phyloP scores from a whole-genome alignment of 2,113 vertebrate species.

The Elephas maximus region DNA sequence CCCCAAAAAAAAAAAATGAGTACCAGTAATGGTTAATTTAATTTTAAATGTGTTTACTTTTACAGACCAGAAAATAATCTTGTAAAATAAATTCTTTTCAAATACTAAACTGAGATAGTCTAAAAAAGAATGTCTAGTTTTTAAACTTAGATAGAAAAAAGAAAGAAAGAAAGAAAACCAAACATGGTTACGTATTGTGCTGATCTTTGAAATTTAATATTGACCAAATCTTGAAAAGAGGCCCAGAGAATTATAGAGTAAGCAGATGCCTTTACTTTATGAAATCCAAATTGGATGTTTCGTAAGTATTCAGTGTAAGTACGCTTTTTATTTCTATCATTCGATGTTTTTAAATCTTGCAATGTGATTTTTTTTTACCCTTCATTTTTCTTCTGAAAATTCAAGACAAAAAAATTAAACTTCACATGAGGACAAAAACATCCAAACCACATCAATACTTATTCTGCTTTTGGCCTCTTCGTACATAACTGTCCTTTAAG shows the following conservation, averaged over 20 bases:
- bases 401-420: slow-evolving; percentile 63
- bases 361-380: not conserved
- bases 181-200: slow-evolving; percentile 21
- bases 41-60: slow-evolving; percentile 36
- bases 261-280: not conserved
- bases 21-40: not conserved
- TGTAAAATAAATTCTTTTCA: slow-evolving; percentile 5
- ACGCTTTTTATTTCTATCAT: not conserved
- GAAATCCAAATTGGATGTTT: not conserved
- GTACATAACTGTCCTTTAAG: slow-evolving; percentile 18
- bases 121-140: slow-evolving; percentile 12
- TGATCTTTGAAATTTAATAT: slow-evolving; percentile 57
- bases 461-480: slow-evolving; percentile 23
- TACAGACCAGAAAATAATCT: not conserved
- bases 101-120: not conserved
- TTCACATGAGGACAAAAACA: slow-evolving; percentile 13
- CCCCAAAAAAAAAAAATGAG: not conserved
- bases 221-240: slow-evolving; percentile 51
- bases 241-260: slow-evolving; percentile 32
- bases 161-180: not conserved
- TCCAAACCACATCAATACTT: not conserved
- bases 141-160: not conserved
- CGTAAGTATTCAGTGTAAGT: not conserved
- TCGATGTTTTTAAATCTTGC: slow-evolving; percentile 28
- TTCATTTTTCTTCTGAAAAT: slow-evolving; percentile 16